Base-by-base conservation (phyloP, 2,113 vertebrate species). In the Todiramphus chloris region DNA sequence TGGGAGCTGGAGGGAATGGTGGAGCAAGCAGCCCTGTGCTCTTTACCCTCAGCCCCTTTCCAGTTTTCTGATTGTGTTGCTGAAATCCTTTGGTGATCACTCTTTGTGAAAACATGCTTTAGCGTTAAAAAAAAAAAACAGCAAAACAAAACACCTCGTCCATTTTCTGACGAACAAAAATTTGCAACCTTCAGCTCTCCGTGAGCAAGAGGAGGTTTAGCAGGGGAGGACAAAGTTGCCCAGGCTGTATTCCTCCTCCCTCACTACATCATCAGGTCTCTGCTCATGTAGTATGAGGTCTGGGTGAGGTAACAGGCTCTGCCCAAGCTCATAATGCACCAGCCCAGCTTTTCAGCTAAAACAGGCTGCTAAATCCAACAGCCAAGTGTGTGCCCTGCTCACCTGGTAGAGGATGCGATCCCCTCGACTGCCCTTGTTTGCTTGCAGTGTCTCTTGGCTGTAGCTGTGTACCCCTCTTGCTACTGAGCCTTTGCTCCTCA, bases 341-440 rank as follows among this genome's bases (percentile, higher is more conserved):
- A 72, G 41, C n/a, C 37, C 77, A 63, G 13, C 28, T 95, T 15
- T 46, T 64, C n/a, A 37, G 56, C 25, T 89, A 24, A 55, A 73
- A 83, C 5, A 19, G 2, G 14, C 44, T 80, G 44, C 46, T 55
- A 63, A 74, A 78, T 53, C n/a, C 69, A 37, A 0, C 13, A 20
- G 28, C 53, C 62, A 51, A 67, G 58, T 27, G 11, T 51, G 19
- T 68, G 28, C 17, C 43, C 21, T 4, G 0, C 28, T 84, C 28
- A 14, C 66, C 48, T n/a, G 46, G 25, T 17, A 55, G 50, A 74
- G 41, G 51, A 74, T 1, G 4, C 25, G 20, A 3, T 46, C n/a
- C 31, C 30, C 10, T 63, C 0, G 0, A 39, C 31, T 58, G 11
- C 24, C 21, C 37, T 51, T 1, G 0, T n/a, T 27, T 87, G 37